phyloP scores from a whole-genome alignment of 2,888 invertebrate species.

The Barypeithes pellucidus region DNA sequence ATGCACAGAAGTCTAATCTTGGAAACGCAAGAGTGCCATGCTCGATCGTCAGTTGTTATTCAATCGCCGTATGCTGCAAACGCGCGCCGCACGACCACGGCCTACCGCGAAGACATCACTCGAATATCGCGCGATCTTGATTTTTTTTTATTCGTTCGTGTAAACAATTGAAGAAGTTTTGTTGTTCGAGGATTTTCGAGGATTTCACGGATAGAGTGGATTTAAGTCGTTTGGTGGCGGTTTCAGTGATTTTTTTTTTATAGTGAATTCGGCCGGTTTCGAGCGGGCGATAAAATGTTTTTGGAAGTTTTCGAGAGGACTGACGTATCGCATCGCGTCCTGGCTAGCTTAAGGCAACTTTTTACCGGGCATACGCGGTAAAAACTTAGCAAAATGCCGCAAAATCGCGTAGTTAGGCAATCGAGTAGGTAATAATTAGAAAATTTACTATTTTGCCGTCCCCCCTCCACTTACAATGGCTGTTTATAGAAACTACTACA shows the following conservation, averaged over 20 bases:
- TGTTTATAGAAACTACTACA: conserved; percentile 64
- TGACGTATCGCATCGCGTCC: conserved; percentile 15
- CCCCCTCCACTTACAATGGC: conserved; percentile 59
- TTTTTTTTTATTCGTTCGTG: conserved; percentile 28
- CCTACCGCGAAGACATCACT: conserved; percentile 44
- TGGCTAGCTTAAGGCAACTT: conserved; percentile 22
- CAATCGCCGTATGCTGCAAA: conserved; percentile 54
- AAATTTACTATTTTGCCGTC: conserved; percentile 29
- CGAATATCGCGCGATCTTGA: conserved; percentile 29
- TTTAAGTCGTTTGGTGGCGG: conserved; percentile 7
- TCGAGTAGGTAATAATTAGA: conserved; percentile 44
- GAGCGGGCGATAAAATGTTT: conserved; percentile 34
- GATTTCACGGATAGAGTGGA: conserved; percentile 9
- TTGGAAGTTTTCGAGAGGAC: conserved; percentile 30
- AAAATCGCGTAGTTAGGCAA: conserved; percentile 50
- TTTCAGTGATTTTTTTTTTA: conserved; percentile 16
- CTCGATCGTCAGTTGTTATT: conserved; percentile 62
- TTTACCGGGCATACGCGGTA: conserved; percentile 47
- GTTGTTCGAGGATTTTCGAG: background rate
- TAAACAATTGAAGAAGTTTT: conserved; percentile 20
- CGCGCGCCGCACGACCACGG: conserved; percentile 36
- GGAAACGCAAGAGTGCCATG: conserved; percentile 51
- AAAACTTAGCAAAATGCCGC: conserved; percentile 18
- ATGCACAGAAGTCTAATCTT: conserved; percentile 44
- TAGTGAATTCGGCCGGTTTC: background rate